A percentile compares a stretch with the other conserved stretches of the same genome.
Conservation (phyloP, 2,113 vertebrate species). For the Fregetta grallaria region DNA sequence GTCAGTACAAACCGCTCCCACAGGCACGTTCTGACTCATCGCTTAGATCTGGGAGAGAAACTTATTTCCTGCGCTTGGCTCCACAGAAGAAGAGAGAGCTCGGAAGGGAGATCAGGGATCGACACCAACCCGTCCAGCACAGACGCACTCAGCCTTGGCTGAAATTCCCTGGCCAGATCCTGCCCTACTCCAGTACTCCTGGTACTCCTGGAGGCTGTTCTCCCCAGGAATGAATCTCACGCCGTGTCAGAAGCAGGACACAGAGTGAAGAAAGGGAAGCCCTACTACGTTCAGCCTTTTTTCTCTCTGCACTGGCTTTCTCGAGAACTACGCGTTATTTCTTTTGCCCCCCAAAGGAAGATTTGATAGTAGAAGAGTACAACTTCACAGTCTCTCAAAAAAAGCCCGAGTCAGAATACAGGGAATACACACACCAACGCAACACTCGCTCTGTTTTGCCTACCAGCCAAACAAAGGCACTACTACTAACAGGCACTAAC, state of each 20-base stretch:
- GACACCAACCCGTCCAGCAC: background rate
- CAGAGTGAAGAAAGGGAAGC: background rate
- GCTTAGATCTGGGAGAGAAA: background rate
- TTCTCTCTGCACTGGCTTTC: background rate
- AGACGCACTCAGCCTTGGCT: background rate
- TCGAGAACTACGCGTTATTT: fast-evolving
- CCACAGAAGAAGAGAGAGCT: background rate
- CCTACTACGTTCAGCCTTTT: background rate
- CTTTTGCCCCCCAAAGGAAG: background rate
- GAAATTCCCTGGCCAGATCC: background rate
- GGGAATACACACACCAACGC: background rate
- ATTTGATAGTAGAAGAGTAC: background rate
- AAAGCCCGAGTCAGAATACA: background rate
- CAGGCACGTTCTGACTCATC: background rate
- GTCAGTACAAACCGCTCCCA: background rate
- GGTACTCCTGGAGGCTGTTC: background rate
- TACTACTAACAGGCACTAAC: too few species aligned
- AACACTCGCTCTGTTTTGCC: background rate
- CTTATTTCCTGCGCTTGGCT: background rate
- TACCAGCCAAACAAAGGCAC: background rate
- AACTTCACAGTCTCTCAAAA: background rate
- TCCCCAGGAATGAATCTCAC: background rate
- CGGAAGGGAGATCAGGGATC: background rate
- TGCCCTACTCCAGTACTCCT: background rate
- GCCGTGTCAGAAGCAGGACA: background rate